Evolutionary conservation across 2,797 vertebrate genomes (phyloP), one percentile per base, ranked within the genome.

Genomic region (Octomys mimax): DNA sequence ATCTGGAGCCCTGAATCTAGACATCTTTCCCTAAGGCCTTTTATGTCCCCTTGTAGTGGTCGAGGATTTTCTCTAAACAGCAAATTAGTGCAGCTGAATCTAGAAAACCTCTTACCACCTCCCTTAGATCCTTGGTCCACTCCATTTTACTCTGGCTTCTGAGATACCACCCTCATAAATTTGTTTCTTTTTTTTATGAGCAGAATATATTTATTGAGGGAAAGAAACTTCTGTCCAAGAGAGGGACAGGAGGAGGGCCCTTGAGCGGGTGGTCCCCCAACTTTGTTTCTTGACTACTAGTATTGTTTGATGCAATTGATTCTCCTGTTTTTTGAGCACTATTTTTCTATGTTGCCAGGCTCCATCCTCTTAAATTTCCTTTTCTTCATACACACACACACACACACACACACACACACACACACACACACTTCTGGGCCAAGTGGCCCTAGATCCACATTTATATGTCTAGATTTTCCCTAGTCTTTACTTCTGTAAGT

Each of bases 401-500:
- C 33, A n/a, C 66, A 19, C 33, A n/a, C 33, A 19, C 66, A n/a
- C 66, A n/a, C 33, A 19, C 66, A 42, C 71, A 42, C 71, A 42
- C 71, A 42, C 39, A 42, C 36, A 42, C 70, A 73, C 70, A 73
- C 84, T 68, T 62, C 26, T 73, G 21, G 21, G 3, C 22, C 80
- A 85, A 79, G 57, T 66, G 64, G 83, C 11, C 21, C 80, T 61
- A 83, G 33, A 18, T 88, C 18, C 73, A 59, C 36, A 46, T 36
- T 73, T 84, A 22, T 3, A 24, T 77, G 70, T 42, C 12, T 24
- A 68, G 11, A 82, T 71, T 46, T 82, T 22, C 31, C 3, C 36
- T 77, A 59, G 62, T 83, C 33, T 24, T 87, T 46, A 80, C 18
- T 31, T 89, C 83, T 92, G 62, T 93, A 21, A 73, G 79, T 78